Base-by-base conservation (phyloP, 2,797 vertebrate species). In the Cuculus canorus region DNA sequence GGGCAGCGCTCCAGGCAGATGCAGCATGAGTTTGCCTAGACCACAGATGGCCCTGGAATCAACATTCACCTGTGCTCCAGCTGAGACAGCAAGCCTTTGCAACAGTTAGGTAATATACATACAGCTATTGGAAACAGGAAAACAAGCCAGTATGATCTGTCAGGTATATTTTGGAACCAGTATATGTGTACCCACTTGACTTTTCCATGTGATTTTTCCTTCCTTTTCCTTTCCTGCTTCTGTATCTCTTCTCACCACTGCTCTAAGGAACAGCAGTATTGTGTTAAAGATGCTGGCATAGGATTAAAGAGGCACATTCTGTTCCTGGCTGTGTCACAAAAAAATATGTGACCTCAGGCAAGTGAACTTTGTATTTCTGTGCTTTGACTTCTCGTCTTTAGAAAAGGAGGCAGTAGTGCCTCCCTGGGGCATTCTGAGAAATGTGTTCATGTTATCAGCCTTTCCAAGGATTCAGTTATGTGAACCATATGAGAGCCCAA, bases 241-340 rank as follows among this genome's bases (percentile, higher is more conserved):
- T 79, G 7, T 37, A 88, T 82, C 41, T 94, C 45, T 92, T 94
- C 80, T 82, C 82, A 83, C 56, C 64, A 87, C 63, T 84, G 64
- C 53, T 73, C 56, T 45, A 90, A 88, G 90, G 43, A 94, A 82
- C 73, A 93, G 93, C 66, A 82, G 73, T 66, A 66, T 69, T 82
- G 70, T 64, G 81, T 84, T 90, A 77, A 82, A 86, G 90, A 93
- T 84, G 64, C 87, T 92, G 88, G 88, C 70, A 2, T 10, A 90
- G 8, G 68, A 96, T 84, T 92, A 77, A 93, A 95, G 90, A 92
- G 56, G 77, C 92, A 95, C 94, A 93, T 93, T 93, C 80, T 95
- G 86, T 93, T 96, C 89, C 88, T 93, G 91, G 73, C 85, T 92
- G 52, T 64, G 60, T 92, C 86, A 94, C 82, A 96, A 86, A 94